Evolutionary conservation across 2,888 invertebrate genomes (phyloP).

Genomic region (Meghimatium bilineatum): DNA sequence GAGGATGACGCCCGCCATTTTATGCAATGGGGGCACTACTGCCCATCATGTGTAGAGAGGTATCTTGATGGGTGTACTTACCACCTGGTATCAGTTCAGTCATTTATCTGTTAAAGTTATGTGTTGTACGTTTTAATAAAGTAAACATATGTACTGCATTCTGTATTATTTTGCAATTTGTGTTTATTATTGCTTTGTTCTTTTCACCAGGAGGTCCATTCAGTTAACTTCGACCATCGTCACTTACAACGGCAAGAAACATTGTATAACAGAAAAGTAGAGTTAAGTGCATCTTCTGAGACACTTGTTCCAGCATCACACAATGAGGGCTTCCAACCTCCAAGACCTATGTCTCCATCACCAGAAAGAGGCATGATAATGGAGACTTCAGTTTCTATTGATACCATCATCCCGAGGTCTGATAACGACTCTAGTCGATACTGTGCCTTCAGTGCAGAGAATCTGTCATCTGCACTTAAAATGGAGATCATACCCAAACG

Average conservation of each 20-base stretch:
- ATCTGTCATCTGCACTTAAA: not conserved
- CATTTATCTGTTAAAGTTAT: too few species aligned
- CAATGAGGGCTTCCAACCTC: slow-evolving; percentile 27
- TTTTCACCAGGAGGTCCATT: not conserved
- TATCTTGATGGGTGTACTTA: too few species aligned
- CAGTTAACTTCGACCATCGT: slow-evolving; percentile 1
- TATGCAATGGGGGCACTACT: too few species aligned
- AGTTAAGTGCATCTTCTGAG: not conserved
- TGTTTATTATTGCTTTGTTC: not conserved
- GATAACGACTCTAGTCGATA: not conserved
- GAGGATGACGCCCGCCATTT: too few species aligned
- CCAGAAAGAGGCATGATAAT: slow-evolving; percentile 35
- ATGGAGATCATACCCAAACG: not conserved
- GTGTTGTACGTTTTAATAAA: too few species aligned
- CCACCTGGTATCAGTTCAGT: too few species aligned
- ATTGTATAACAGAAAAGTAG: slow-evolving; percentile 14
- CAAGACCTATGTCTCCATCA: slow-evolving; percentile 21
- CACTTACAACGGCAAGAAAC: not conserved
- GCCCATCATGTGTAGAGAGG: too few species aligned
- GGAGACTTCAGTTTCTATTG: slow-evolving; percentile 19
- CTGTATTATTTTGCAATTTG: not conserved
- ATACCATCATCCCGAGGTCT: slow-evolving; percentile 6
- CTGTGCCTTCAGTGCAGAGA: not conserved
- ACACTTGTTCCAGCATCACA: not conserved
- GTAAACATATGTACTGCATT: too few species aligned